Evolutionary conservation across 2,888 invertebrate genomes (phyloP), one percentile per base, ranked within the genome.

Genomic region (Caenorhabditis macrosperma): DNA sequence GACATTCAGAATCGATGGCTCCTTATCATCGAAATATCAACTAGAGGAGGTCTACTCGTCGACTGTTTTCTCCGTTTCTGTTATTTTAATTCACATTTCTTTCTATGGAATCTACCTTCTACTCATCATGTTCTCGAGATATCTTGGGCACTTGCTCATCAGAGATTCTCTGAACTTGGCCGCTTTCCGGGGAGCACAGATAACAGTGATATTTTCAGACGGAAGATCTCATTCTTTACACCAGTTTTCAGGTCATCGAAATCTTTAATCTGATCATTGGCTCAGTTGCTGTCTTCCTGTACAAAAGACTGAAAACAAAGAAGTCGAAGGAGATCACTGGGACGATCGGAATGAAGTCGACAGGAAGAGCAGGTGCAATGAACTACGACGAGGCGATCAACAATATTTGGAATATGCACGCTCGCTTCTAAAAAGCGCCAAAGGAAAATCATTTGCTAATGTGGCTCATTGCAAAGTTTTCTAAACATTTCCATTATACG

Each of bases 21-120:
- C 52, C 0, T 52, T 59, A 5, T 20, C 68, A 22, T 30, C 50
- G 17, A 69, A 69, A 60, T 69, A 69, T 60, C 68, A 69, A 28
- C 17, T 69, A 41, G 68, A 69, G 41, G 59, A 69, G 15, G 68
- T 69, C 7, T 69, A 69, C 35, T 24, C 38, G 28, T 69, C 68
- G 1, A 60, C 68, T 0, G 50, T 57, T 57, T 69, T 69, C 28
- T 59, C 68, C 1, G 12, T 52, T 28, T 69, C 60, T 12, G 7
- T 69, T 2, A 38, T 69, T 52, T 41, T 69, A 15, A 10, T 69
- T 12, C 68, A 69, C 28, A 60, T 60, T 52, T 17, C 50, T 30
- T 60, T 50, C 20, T 69, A 57, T 20, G 68, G 68, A 38, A 15
- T 59, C 15, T 69, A 60, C 30, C 35, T 69, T 3, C 38, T 22